A percentile compares a stretch with the other conserved stretches of the same genome.
Conservation (phyloP, 2,888 invertebrate genomes). For the Lasioglossum malachurum region DNA sequence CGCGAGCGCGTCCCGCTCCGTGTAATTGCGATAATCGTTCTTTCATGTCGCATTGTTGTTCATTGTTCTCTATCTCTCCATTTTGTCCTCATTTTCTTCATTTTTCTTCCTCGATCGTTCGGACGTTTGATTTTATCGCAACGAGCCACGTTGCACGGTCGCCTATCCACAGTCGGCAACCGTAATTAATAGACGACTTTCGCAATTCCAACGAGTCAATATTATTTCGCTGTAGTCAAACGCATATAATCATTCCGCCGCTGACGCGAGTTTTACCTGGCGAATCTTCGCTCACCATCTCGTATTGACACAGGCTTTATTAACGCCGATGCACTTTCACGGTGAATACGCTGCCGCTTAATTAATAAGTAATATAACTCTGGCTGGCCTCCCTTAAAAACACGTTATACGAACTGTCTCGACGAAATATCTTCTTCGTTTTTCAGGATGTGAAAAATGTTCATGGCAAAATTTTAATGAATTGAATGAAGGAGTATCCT, state of each 20-base stretch:
- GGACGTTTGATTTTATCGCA: not conserved
- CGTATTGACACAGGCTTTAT: conserved; percentile 25
- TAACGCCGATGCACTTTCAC: conserved; percentile 13
- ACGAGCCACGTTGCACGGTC: no score
- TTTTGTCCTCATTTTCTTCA: not conserved
- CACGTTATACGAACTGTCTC: not conserved
- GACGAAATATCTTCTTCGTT: not conserved
- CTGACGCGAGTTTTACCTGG: not conserved
- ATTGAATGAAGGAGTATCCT: no score
- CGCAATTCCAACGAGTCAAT: conserved; percentile 46
- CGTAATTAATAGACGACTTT: conserved; percentile 33
- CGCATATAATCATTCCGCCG: conserved; percentile 9
- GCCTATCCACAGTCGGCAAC: not conserved
- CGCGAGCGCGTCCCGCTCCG: no score
- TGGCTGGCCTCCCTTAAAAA: not conserved
- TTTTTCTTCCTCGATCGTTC: not conserved
- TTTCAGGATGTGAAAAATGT: not conserved
- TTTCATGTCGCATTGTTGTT: not conserved
- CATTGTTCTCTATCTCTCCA: not conserved
- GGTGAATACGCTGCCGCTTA: not conserved
- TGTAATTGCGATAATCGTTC: conserved; percentile 19
- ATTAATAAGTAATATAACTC: not conserved
- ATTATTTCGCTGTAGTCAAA: conserved; percentile 29
- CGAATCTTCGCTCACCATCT: conserved; percentile 5
- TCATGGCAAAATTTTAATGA: no score